Percentiles rank a stretch among this genome's conserved stretches.
These are phyloP conservation scores for Diacarnus erythraeanus DNA, from an alignment of 37 sponge, comb jelly and placozoan genomes.

Conservation along the genomic window DNA sequence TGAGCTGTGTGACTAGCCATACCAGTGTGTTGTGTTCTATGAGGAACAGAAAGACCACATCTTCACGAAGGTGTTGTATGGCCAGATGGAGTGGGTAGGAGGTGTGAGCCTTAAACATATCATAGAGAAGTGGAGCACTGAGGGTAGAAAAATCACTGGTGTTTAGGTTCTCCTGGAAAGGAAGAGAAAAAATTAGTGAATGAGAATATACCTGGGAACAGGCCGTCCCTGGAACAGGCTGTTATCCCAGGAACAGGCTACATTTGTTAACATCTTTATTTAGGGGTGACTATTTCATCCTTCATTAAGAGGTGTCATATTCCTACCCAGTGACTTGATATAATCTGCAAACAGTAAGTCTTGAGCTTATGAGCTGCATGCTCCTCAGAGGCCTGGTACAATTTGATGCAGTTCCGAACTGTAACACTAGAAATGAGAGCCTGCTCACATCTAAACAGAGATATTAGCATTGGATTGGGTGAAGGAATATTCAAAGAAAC, in stretches of 20 bases:
- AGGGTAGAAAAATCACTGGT: conserved; percentile 83
- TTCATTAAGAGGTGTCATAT: neutral
- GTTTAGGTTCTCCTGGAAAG: conserved; percentile 67
- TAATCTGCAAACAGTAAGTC: conserved; percentile 87
- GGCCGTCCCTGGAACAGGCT: too few relatives aligned
- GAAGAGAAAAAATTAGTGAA: too few relatives aligned
- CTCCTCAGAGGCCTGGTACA: conserved; percentile 92
- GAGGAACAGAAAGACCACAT: conserved; percentile 94
- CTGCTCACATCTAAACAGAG: conserved; percentile 79
- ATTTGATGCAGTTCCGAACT: conserved; percentile 83
- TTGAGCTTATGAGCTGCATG: conserved; percentile 73
- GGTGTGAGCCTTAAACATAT: conserved; percentile 94
- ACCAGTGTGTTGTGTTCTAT: conserved; percentile 81
- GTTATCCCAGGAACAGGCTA: too few relatives aligned
- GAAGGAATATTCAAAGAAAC: neutral
- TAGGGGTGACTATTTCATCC: too few relatives aligned
- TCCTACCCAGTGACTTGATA: conserved; percentile 88
- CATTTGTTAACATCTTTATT: too few relatives aligned
- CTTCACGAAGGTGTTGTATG: conserved; percentile 85
- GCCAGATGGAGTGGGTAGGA: conserved; percentile 91
- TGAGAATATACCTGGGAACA: too few relatives aligned
- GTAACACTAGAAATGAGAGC: conserved; percentile 79
- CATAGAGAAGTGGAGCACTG: conserved; percentile 83
- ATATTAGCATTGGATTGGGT: neutral
- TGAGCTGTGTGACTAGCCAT: too few relatives aligned